These are phyloP conservation scores for Pogona vitticeps DNA, from an alignment of 2,113 vertebrate genomes.

Conservation along the genomic window DNA sequence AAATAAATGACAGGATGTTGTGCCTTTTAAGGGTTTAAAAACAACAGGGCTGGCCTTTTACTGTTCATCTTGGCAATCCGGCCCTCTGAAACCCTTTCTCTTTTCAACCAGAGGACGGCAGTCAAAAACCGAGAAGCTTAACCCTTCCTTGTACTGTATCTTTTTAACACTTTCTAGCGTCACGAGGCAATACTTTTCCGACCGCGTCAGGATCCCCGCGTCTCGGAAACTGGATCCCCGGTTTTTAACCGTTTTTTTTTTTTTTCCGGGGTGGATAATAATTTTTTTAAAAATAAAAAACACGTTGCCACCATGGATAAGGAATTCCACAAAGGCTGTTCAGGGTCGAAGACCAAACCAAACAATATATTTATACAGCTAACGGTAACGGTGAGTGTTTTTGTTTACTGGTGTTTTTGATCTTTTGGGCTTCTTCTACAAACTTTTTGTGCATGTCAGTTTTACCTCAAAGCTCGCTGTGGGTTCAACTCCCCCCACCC, in stretches of 20 bases:
- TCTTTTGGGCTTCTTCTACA: conserved; percentile 21
- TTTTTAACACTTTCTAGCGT: conserved; percentile 39
- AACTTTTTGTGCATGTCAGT: not conserved
- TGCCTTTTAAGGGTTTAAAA: conserved; percentile 57
- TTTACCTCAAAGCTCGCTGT: not conserved
- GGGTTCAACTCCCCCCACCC: not conserved
- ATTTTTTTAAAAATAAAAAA: not conserved
- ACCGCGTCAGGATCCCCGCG: not conserved
- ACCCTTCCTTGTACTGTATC: conserved; percentile 28
- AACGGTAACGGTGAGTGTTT: conserved; percentile 33
- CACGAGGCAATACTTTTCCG: conserved; percentile 52
- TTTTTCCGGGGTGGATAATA: not conserved
- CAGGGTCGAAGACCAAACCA: conserved; percentile 4
- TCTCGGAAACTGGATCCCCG: not conserved
- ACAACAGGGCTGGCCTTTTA: conserved; percentile 9
- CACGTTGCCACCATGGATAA: not conserved
- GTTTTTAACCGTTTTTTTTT: conserved; percentile 39
- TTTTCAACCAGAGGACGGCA: not conserved
- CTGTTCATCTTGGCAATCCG: not conserved
- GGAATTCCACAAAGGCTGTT: conserved; percentile 15
- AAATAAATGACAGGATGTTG: conserved; percentile 23
- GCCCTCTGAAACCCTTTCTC: not conserved
- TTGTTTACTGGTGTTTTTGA: conserved; percentile 25
- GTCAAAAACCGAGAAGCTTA: not conserved
- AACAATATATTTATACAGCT: conserved; percentile 37